Evolutionary conservation across 2,888 invertebrate species (phyloP).

Genomic region (Xanthia icteritia): DNA sequence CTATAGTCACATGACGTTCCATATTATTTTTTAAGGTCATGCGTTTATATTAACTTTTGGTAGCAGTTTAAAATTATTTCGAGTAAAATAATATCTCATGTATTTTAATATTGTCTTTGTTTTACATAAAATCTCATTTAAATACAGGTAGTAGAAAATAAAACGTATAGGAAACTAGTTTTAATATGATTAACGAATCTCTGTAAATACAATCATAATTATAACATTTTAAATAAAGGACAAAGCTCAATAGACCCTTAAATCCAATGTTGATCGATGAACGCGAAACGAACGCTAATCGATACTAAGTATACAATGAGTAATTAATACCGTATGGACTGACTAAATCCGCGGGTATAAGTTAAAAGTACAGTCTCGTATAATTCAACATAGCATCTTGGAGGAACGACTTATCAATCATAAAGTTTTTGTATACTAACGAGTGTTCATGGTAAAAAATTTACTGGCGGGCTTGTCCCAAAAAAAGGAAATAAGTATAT

Average conservation of each 20-base stretch:
- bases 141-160: conserved; percentile 49
- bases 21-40: conserved; percentile 24
- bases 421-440: neutral
- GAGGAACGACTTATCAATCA: conserved; percentile 6
- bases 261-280: conserved; percentile 14
- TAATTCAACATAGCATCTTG: neutral
- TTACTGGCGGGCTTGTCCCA: neutral
- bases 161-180: conserved; percentile 33
- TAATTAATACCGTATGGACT: conserved; percentile 30
- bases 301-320: conserved; percentile 9
- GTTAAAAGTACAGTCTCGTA: neutral
- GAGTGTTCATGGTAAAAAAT: neutral
- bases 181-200: conserved; percentile 63
- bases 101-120: conserved; percentile 22
- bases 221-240: conserved; percentile 28
- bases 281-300: conserved; percentile 24
- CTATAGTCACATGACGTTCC: conserved; percentile 5
- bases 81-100: conserved; percentile 30
- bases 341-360: conserved; percentile 10
- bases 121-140: conserved; percentile 60
- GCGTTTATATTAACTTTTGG: conserved; percentile 28
- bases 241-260: conserved; percentile 13
- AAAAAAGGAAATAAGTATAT: neutral
- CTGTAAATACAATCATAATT: conserved; percentile 62
- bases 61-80: conserved; percentile 39